A percentile compares a stretch with the other conserved stretches of the same genome.
phyloP scores from a whole-genome alignment of 2,797 vertebrate species.

The Urocyon cinereoargenteus region DNA sequence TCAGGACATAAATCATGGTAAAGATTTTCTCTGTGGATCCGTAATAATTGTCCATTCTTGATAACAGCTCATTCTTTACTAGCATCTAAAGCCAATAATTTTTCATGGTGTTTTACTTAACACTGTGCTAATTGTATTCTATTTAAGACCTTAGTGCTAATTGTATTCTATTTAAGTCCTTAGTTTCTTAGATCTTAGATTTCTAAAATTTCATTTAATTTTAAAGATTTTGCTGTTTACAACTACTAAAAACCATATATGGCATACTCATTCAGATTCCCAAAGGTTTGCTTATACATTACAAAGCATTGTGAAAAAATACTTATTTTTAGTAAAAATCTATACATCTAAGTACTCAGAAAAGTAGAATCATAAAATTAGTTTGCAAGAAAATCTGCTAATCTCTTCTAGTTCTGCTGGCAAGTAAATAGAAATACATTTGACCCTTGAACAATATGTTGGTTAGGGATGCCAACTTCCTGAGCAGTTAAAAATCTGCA shows the following conservation, averaged over 20 bases:
- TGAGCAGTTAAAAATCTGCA: background rate
- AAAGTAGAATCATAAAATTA: conserved; percentile 27
- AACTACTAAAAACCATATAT: background rate
- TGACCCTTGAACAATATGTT: background rate
- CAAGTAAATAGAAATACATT: background rate
- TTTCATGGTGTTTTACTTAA: background rate
- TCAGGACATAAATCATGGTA: background rate
- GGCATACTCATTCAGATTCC: background rate
- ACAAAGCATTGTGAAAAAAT: background rate
- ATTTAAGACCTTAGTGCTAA: background rate
- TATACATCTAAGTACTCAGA: background rate
- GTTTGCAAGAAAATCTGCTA: conserved; percentile 25
- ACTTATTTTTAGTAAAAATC: conserved; percentile 41
- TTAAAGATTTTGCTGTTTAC: background rate
- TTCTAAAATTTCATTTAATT: conserved; percentile 23
- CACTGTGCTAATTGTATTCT: background rate
- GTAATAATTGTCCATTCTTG: background rate
- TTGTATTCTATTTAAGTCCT: background rate
- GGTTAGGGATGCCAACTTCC: background rate
- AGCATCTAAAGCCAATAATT: background rate
- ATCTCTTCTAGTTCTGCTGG: background rate
- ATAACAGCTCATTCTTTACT: background rate
- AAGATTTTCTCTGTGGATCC: background rate
- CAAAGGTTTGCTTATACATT: background rate
- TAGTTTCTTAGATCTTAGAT: background rate